Percentiles rank a stretch among this genome's conserved stretches.
Evolutionary conservation across 1,140 invertebrate genomes (phyloP).

Genomic region (Heliconius hewitsoni): DNA sequence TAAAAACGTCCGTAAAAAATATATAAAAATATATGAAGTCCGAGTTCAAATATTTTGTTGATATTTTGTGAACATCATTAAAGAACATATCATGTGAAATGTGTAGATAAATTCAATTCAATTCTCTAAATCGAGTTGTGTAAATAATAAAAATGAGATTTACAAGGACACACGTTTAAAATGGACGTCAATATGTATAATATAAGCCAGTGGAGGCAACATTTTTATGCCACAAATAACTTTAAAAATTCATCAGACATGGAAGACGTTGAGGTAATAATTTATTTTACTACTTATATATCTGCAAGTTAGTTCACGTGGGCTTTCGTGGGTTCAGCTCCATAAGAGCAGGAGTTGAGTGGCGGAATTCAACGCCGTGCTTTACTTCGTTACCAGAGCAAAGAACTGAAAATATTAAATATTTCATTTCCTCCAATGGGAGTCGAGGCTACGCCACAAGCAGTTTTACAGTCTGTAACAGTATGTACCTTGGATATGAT

Average conservation of each 20-base stretch:
- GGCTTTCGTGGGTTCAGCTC: too few relatives aligned
- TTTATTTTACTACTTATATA: background rate
- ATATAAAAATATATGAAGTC: too few relatives aligned
- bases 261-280: constrained; percentile 54
- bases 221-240: constrained; percentile 53
- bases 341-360: too few relatives aligned
- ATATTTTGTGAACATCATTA: background rate
- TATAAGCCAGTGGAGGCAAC: constrained; percentile 51
- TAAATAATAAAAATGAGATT: background rate
- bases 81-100: background rate
- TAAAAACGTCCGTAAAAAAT: too few relatives aligned
- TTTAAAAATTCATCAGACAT: constrained; percentile 47
- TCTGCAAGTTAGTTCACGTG: too few relatives aligned
- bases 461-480: too few relatives aligned
- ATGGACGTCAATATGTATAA: constrained; percentile 56
- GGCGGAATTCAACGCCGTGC: too few relatives aligned
- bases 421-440: too few relatives aligned
- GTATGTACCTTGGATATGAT: too few relatives aligned
- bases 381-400: too few relatives aligned
- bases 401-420: too few relatives aligned
- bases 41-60: background rate
- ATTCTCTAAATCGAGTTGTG: background rate
- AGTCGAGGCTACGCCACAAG: too few relatives aligned
- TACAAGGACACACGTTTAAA: constrained; percentile 20
- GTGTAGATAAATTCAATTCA: background rate